These are phyloP conservation scores for Petrophora chlorosata DNA, from an alignment of 2,888 invertebrate genomes.

Conservation along the genomic window DNA sequence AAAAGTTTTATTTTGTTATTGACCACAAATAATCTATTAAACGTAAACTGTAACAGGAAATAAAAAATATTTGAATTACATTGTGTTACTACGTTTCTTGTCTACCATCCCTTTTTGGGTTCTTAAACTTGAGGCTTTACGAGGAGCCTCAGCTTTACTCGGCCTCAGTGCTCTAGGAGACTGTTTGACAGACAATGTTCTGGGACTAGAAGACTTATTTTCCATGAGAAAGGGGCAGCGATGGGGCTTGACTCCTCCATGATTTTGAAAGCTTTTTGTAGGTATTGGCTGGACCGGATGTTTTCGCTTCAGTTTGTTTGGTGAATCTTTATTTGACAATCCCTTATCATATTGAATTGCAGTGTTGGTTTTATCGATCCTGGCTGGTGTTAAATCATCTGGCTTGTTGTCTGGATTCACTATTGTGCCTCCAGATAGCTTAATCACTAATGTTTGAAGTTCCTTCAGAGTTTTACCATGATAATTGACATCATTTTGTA, in stretches of 20 bases:
- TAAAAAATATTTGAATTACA: too few relatives aligned
- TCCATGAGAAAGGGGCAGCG: slow-evolving; percentile 1
- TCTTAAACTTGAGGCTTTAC: slow-evolving; percentile 46
- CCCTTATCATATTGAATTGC: slow-evolving; percentile 47
- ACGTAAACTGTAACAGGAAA: too few relatives aligned
- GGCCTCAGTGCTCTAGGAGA: slow-evolving; percentile 30
- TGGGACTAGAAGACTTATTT: slow-evolving; percentile 30
- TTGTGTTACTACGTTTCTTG: too few relatives aligned
- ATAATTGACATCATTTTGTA: slow-evolving; percentile 60
- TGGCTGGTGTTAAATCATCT: slow-evolving; percentile 18
- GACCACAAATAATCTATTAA: too few relatives aligned
- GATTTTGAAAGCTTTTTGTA: slow-evolving; percentile 40
- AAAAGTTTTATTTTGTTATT: too few relatives aligned
- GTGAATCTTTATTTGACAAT: slow-evolving; percentile 21
- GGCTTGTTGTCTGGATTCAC: slow-evolving; percentile 34
- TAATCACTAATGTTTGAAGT: slow-evolving; percentile 55
- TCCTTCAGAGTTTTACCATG: slow-evolving; percentile 63
- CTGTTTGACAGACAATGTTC: slow-evolving; percentile 26
- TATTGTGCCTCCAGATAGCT: slow-evolving; percentile 47
- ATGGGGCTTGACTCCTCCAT: neutral
- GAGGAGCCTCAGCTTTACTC: slow-evolving; percentile 47
- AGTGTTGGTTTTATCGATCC: slow-evolving; percentile 37
- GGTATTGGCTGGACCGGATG: slow-evolving; percentile 39
- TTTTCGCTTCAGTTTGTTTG: slow-evolving; percentile 41
- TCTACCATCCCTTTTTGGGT: slow-evolving; percentile 41